Base-by-base conservation (phyloP, 1,140 invertebrate genomes). In the Cotesia chilonis region DNA sequence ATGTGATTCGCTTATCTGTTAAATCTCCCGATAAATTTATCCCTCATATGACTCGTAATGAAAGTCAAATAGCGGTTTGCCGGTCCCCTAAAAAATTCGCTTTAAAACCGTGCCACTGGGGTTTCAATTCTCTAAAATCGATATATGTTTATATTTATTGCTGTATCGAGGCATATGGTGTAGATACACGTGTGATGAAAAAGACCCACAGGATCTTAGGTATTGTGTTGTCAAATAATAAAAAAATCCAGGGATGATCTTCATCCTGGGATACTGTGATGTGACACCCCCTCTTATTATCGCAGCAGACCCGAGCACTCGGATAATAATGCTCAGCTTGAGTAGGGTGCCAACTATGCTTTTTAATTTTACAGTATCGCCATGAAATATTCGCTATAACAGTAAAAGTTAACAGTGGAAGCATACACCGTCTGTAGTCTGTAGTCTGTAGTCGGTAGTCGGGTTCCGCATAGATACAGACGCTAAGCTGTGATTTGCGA, bases 321-420 rank as follows among this genome's bases (percentile, higher is more conserved):
- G 61, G 20, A 28, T 28, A 28, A 28, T 28, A 28, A 28, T 28
- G 66, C 20, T 4, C 57, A 65, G 52, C 28, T 54, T 71, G 73
- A 75, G 14, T 68, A 61, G 77, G 76, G 77, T 72, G 70, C 71
- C 76, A 54, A 74, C 78, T 79, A 75, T 76, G 80, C 80, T 83
- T 85, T 85, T 86, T 87, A 87, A 87, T 85, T 87, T 85, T 85
- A 85, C 83, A 85, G 79, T 84, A 81, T 84, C 82, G 79, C 82
- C 82, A 82, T 85, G 84, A 86, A 85, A 84, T 84, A 82, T 83
- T 79, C 78, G 76, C 77, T 75, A 79, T 81, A 82, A 81, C 78
- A 78, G 77, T 82, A 82, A 83, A 83, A 82, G 79, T 81, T 73
- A 77, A 78, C 61, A 70, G 52, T 63, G 75, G 64, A 63, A 52